Base-by-base conservation (phyloP, 2,113 vertebrate species). In the Seriola aureovittata region DNA sequence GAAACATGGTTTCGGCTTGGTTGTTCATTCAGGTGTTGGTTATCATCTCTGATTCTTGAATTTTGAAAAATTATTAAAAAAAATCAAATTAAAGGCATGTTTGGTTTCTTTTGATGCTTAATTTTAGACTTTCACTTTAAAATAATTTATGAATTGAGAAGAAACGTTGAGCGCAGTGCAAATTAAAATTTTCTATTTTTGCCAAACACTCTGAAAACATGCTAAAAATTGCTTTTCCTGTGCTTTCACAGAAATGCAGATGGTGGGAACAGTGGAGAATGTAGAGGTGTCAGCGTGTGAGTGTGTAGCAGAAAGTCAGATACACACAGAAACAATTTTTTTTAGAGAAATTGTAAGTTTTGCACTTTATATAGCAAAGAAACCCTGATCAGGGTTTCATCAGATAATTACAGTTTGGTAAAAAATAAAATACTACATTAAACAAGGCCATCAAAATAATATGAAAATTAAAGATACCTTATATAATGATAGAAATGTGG, bases 181-280 rank as follows among this genome's bases (percentile, higher is more conserved):
- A 68, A 81, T 71, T 13, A 76, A 74, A 66, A 34, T 69, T 46
- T 17, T 46, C 71, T 82, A 2, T 75, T 40, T 60, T 62, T 60
- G 19, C 66, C 21, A 40, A 59, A 66, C 23, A 11, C 44, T 63
- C 10, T 32, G 23, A n/a, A 11, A 16, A 36, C 10, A 11, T 11
- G 29, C 48, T 71, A 54, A 78, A 71, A 76, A 83, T 34, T 4
- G 42, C 19, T 10, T 54, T 62, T 69, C 8, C 25, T 71, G 62
- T 63, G 73, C 65, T 83, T 78, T 52, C 63, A 59, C 66, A 40
- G 72, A 54, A 40, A 58, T 78, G 25, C 77, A 85, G 34, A 59
- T 73, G 75, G 60, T 73, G 69, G 70, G 66, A 85, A 74, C 69
- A 69, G 42, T 79, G 44, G 57, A 17, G 48, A 16, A 32, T 62